Percentiles rank a stretch among this genome's conserved stretches.
phyloP scores from a whole-genome alignment of 2,888 invertebrate species.

The Seira ritae region DNA sequence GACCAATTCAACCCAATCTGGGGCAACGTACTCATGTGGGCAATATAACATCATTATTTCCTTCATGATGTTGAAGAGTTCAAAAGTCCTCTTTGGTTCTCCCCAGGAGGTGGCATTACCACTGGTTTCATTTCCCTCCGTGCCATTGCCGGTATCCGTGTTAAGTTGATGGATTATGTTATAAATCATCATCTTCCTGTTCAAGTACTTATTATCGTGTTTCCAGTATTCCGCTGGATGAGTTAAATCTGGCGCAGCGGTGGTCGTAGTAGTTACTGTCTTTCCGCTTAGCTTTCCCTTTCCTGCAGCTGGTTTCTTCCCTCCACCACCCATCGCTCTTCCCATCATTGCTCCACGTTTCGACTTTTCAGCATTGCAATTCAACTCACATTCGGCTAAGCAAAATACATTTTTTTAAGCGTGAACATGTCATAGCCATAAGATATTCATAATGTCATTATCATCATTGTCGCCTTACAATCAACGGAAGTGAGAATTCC shows the following conservation, averaged over 20 bases:
- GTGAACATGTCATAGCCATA: too few species aligned
- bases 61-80: conserved; percentile 65
- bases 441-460: too few species aligned
- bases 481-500: conserved; percentile 37
- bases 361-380: not conserved
- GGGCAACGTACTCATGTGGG: conserved; percentile 54
- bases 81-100: conserved; percentile 66
- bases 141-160: not conserved
- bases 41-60: conserved; percentile 58
- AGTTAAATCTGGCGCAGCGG: conserved; percentile 16
- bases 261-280: not conserved
- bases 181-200: conserved; percentile 66
- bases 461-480: too few species aligned
- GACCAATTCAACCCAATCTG: conserved; percentile 63
- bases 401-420: conserved; percentile 9
- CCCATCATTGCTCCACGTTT: not conserved
- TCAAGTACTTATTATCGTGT: conserved; percentile 66
- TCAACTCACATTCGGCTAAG: conserved; percentile 53
- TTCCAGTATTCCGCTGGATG: conserved; percentile 61
- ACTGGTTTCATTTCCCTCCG: not conserved
- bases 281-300: not conserved
- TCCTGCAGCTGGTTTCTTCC: not conserved
- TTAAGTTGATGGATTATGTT: conserved; percentile 62
- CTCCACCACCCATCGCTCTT: not conserved
- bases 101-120: conserved; percentile 40